Base-by-base conservation (phyloP, 1,140 invertebrate genomes). In the Drosophila watanabei region DNA sequence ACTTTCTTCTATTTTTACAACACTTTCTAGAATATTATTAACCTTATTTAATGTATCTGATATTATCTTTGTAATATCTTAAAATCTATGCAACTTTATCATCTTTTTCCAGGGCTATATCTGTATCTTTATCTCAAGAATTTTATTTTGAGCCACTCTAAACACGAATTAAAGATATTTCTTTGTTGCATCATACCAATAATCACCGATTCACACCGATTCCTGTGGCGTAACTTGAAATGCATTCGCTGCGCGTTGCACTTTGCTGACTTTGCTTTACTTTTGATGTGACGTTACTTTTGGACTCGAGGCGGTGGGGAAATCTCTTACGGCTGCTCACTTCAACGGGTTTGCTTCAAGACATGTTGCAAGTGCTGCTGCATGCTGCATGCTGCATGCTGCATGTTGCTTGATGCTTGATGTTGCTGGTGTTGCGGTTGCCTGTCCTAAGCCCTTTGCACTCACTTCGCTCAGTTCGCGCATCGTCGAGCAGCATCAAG, bases 331-430 rank as follows among this genome's bases (percentile, higher is more conserved):
- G 60, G 59, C 73, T 62, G 58, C 70, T 78, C 66, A 82, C 73
- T 73, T 82, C 80, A 82, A 77, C 80, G 80, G 59, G 52, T 73
- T 75, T 80, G 28, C 45, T 46, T 30, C 32, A 43, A 57, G 62
- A 30, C 13, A 43, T 64, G 43, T 59, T 75, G 39, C 35, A 49
- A 30, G 32, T n/a, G 20, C 41, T 46, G 32, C 41, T 49, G 37
- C n/a, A n/a, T n/a, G n/a, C 14, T n/a, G 16, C 32, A n/a, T 35
- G 59, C 10, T 39, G 14, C 37, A 1, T 16, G 33, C 13, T 64
- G n/a, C 13, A 24, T 57, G 24, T 7, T 37, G 60, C 32, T 4
- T 30, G 37, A 13, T 41, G 24, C n/a, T n/a, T 5, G 20, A 51
- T 43, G 20, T 10, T 65, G 39, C 18, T 33, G 39, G 10, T 46